These are phyloP conservation scores for Bembecia ichneumoniformis DNA, from an alignment of 2,888 invertebrate genomes.

Conservation along the genomic window DNA sequence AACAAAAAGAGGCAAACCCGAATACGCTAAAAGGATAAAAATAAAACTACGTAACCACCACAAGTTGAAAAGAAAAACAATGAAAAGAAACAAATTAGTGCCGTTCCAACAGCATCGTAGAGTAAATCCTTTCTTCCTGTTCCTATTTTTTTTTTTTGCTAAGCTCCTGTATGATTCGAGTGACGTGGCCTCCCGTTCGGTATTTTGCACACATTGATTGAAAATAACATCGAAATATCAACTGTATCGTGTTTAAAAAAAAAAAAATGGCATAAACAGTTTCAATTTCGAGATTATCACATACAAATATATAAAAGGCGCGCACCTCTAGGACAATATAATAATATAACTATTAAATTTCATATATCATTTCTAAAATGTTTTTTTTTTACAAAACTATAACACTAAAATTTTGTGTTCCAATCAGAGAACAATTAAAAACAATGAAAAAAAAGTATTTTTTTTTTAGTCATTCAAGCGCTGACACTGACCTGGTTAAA, in stretches of 20 bases:
- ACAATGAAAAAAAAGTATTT: too few species aligned
- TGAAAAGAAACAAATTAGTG: slow-evolving; percentile 1
- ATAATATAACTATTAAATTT: not conserved
- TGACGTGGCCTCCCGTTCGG: slow-evolving; percentile 47
- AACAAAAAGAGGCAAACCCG: too few species aligned
- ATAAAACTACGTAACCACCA: slow-evolving; percentile 20
- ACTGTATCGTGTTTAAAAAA: slow-evolving; percentile 7
- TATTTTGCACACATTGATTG: slow-evolving; percentile 69
- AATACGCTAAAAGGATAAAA: slow-evolving; percentile 13
- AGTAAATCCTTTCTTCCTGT: slow-evolving; percentile 5
- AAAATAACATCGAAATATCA: slow-evolving; percentile 50
- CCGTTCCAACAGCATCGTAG: not conserved
- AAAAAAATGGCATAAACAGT: slow-evolving; percentile 5
- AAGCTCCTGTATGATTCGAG: slow-evolving; percentile 55
- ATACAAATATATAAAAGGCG: slow-evolving; percentile 35
- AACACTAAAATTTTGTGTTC: not conserved
- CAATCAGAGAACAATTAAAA: too few species aligned
- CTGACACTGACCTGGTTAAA: not conserved
- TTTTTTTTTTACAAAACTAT: not conserved
- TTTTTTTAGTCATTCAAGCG: too few species aligned
- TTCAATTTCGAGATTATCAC: slow-evolving; percentile 48
- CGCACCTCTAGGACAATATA: slow-evolving; percentile 59
- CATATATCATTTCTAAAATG: not conserved
- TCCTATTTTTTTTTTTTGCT: not conserved
- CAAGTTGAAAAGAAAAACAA: slow-evolving; percentile 5